Conservation (phyloP, 2,797 vertebrate genomes). For the Falco novaeseelandiae region DNA sequence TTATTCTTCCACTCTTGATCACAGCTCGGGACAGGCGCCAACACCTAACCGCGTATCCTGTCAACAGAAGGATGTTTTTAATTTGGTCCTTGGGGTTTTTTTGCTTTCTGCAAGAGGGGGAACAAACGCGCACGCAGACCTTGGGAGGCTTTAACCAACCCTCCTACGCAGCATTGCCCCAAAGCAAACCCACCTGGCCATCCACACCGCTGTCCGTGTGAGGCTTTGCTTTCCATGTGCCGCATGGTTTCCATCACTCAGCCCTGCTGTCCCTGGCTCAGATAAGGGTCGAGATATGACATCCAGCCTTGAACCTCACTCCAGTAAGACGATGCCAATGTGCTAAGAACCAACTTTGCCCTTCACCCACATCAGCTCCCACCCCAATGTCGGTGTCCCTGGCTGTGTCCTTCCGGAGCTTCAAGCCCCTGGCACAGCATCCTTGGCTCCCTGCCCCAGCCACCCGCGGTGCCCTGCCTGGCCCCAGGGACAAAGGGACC, state of each 20-base stretch:
- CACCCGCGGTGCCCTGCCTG: too few relatives aligned
- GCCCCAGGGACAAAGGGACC: not conserved
- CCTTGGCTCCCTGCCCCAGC: too few relatives aligned
- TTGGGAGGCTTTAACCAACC: not conserved
- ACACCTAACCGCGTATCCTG: accelerated
- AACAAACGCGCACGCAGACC: accelerated
- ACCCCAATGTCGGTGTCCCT: accelerated
- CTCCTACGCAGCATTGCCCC: accelerated
- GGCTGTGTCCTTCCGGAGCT: accelerated
- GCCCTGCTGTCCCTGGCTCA: accelerated
- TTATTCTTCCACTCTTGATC: accelerated
- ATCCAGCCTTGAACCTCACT: not conserved
- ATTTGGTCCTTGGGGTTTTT: not conserved
- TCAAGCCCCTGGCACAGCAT: accelerated
- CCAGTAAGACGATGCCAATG: not conserved
- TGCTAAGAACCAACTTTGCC: not conserved
- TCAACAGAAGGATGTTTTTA: accelerated
- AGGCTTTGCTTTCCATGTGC: accelerated
- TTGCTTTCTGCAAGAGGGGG: not conserved
- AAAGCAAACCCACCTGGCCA: accelerated
- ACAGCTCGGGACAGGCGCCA: accelerated
- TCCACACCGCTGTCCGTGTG: accelerated
- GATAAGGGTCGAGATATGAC: not conserved
- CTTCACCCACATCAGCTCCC: accelerated
- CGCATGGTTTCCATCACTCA: accelerated